Base-by-base conservation (phyloP, 2,888 invertebrate species). In the Thymelicus sylvestris region DNA sequence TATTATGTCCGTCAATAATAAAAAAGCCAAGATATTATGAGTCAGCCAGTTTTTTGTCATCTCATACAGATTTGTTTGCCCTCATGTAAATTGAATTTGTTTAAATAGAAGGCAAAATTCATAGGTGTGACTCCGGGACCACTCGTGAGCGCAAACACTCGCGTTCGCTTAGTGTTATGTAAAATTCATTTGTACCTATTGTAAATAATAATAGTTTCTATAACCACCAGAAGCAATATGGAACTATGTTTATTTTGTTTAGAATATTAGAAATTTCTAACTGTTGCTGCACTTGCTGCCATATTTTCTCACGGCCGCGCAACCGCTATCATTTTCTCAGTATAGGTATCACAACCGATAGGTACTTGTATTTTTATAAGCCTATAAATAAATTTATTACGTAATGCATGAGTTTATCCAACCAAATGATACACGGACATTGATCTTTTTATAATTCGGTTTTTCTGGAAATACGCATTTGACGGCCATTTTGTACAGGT, bases 1-100 rank as follows among this genome's bases (percentile, higher is more conserved):
- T n/a, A n/a, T n/a, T 31, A 31, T 41, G 41, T 38, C 19, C 24
- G 12, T 47, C 57, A 31, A 38, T 39, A 66, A 57, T 59, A 39
- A 66, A 69, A 69, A 65, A 38, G 66, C 61, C 55, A 44, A 65
- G 39, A 67, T 52, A 41, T 39, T 31, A 44, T 55, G 44, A 64
- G 44, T 55, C 19, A 48, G 19, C 38, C 19, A 39, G 48, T 64
- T 55, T 74, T 72, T 74, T 66, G 72, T 68, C 71, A 61, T 71
- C 72, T 67, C 66, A 57, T 52, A 19, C 52, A 75, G 75, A 75
- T 72, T 64, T 79, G 75, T 79, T 78, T 77, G 76, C 74, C 78
- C 73, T 82, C 78, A 85, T 85, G 85, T 82, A 83, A 83, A 85
- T 88, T 81, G 78, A 76, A 83, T 84, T 80, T 80, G 80, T 76